These are phyloP conservation scores for Protobothrops mucrosquamatus DNA, from an alignment of 2,113 vertebrate genomes.

Conservation along the genomic window DNA sequence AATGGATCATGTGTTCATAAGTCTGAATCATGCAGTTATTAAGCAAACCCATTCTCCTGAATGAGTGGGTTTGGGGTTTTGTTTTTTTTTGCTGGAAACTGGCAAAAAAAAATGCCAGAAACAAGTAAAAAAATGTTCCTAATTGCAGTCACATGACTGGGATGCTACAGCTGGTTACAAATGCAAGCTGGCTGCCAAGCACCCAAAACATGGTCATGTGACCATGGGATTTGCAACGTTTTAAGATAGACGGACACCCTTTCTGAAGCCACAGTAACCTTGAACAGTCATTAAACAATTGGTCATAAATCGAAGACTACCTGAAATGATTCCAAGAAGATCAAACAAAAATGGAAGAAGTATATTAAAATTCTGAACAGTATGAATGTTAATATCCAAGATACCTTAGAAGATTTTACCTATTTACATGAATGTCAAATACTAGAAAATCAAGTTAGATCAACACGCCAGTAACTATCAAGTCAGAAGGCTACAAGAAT, in stretches of 20 bases:
- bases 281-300: not conserved
- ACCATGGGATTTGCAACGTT: too few relatives aligned
- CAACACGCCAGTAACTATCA: not conserved
- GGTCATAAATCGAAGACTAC: not conserved
- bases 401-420: not conserved
- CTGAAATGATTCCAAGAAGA: not conserved
- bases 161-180: too few relatives aligned
- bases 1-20: not conserved
- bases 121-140: too few relatives aligned
- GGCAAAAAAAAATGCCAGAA: too few relatives aligned
- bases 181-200: too few relatives aligned
- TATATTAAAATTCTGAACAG: not conserved
- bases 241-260: too few relatives aligned
- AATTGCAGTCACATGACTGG: too few relatives aligned
- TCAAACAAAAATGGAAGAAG: not conserved
- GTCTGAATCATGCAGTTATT: not conserved
- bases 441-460: not conserved
- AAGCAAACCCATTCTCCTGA: too few relatives aligned
- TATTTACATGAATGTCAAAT: not conserved
- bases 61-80: too few relatives aligned
- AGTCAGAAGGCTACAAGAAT: not conserved
- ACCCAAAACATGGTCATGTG: too few relatives aligned
- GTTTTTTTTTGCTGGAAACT: too few relatives aligned
- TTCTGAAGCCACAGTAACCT: not conserved
- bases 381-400: not conserved